Base-by-base conservation (phyloP, 37 sponge, comb jelly and placozoan species). In the Amphimedon queenslandica region DNA sequence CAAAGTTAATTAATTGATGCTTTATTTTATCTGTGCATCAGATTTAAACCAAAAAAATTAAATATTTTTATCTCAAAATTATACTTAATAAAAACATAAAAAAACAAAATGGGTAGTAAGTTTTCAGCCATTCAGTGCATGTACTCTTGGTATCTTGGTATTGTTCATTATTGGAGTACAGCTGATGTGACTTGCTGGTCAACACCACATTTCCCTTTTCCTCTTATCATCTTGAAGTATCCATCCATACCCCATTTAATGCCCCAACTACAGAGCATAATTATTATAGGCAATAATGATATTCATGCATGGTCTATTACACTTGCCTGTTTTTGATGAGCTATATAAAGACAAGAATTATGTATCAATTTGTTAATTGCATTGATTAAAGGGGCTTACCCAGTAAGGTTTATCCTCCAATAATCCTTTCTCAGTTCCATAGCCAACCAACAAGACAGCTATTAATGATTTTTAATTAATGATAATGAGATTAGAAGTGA, bases 361-460 rank as follows among this genome's bases (percentile, higher is more conserved):
- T 25, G 27, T 60, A 11, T n/a, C 28, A 60, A 25, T 25, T n/a
- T 11, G 61, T 11, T n/a, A 11, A 60, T 11, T 11, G 8, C 21
- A 6, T 60, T 18, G 8, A 47, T 47, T 13, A 47, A 18, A 47
- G n/a, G n/a, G 37, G 37, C 82, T 74, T 60, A 85, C 79, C 93
- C 93, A 93, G 58, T 93, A 93, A 32, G 93, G 93, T 66, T 93
- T 88, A 2, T 35, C 28, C 4, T 30, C 36, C 21, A 93, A 74
- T 47, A 93, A 71, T 11, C 64, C 81, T 29, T 84, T 81, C 11
- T 93, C 64, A 20, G 71, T 67, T 33, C 93, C 93, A 73, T 81
- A 93, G 30, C 93, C 93, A 34, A 93, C 88, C 42, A 93, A 57
- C 37, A 93, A 66, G 4, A 93, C 93, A 81, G 87, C 90, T 86